Base-by-base conservation (phyloP, 2,888 invertebrate genomes). In the Melinaea marsaeus region DNA sequence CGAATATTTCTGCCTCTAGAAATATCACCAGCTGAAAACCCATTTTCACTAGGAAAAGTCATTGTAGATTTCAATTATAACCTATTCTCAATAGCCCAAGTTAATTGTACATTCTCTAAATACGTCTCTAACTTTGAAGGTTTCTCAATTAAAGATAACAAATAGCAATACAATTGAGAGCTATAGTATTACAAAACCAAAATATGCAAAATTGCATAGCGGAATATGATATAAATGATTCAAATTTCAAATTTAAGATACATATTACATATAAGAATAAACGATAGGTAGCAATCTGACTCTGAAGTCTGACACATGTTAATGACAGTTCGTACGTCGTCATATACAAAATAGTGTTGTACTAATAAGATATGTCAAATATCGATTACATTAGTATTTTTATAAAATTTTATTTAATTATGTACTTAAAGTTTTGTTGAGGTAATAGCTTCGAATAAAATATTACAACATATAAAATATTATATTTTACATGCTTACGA, bases 1-100 rank as follows among this genome's bases (percentile, higher is more conserved):
- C 74, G 74, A 33, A 72, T 70, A n/a, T 71, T 70, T 61, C 75
- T 74, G 48, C 74, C 76, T 63, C 76, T 75, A 57, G 72, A 71
- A 48, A 68, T 69, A 68, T 78, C 81, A 63, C 81, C 75, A 62
- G 76, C 77, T 59, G 72, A 71, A 69, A 75, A 74, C 45, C 74
- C 73, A 74, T 78, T 77, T 71, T 81, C 85, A 64, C 79, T 74
- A n/a, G 84, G 77, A 80, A 79, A 86, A 79, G 79, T 79, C 89
- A 89, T 89, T 78, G 67, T 58, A 68, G 77, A 73, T 66, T 70
- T 75, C 76, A 74, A 71, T 69, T 74, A 70, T 82, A 86, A 85
- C 83, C 83, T 84, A 32, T 5, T 32, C 32, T 51, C 9, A 32
- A 32, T n/a, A 2, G 32, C 3, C 9, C 11, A 11, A 3, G 6